Percentiles rank a stretch among this genome's conserved stretches.
These are phyloP conservation scores for Dascillus cervinus DNA, from an alignment of 2,888 invertebrate genomes.

Conservation along the genomic window DNA sequence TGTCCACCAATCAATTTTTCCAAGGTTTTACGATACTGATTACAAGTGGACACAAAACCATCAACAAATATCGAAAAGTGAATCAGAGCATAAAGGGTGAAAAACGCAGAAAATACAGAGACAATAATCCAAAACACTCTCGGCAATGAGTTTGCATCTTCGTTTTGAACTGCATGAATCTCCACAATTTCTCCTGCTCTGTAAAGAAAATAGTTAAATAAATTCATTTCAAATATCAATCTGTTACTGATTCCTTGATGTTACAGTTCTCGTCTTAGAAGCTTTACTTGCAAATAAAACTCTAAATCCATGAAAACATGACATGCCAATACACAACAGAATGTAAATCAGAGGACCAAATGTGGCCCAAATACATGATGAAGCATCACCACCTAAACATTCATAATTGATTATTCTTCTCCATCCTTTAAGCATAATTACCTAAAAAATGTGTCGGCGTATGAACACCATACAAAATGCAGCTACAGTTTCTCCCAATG, in stretches of 20 bases:
- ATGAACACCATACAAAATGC: conserved; percentile 57
- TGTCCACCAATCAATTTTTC: conserved; percentile 50
- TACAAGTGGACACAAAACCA: conserved; percentile 70
- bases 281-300: conserved; percentile 41
- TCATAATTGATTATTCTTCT: neutral
- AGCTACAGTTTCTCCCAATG: conserved; percentile 60
- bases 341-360: conserved; percentile 58
- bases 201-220: conserved; percentile 26
- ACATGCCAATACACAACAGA: conserved; percentile 55
- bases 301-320: conserved; percentile 61
- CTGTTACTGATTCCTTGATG: conserved; percentile 35
- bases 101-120: conserved; percentile 53
- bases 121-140: conserved; percentile 61
- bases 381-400: conserved; percentile 52
- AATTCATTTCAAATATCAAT: neutral
- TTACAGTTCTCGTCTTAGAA: conserved; percentile 32
- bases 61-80: conserved; percentile 64
- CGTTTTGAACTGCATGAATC: conserved; percentile 53
- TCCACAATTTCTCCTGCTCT: conserved; percentile 63
- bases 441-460: conserved; percentile 53
- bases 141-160: conserved; percentile 52
- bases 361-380: conserved; percentile 59
- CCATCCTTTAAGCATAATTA: conserved; percentile 14
- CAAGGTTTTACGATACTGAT: conserved; percentile 61
- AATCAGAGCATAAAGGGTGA: conserved; percentile 58